Evolutionary conservation across 2,888 invertebrate genomes (phyloP), one percentile per base, ranked within the genome.

Genomic region (Dynastes tityus): DNA sequence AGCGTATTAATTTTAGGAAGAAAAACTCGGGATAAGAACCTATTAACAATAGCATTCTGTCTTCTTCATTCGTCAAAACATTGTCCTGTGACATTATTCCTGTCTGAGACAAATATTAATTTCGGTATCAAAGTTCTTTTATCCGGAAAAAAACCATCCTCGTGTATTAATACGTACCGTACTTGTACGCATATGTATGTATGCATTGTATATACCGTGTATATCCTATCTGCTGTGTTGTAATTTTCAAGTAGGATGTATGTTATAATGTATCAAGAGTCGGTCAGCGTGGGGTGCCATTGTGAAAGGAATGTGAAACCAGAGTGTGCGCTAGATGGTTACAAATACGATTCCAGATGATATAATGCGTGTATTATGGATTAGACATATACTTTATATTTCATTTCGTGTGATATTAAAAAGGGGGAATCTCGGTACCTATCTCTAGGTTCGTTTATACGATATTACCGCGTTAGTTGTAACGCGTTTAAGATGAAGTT

Each of bases 321-420:
- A 83, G 86, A 87, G 86, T 85, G 85, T 85, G 85, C 83, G 85
- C 83, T 83, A 83, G 85, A 85, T 85, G 85, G 86, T 85, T 84
- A 86, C 85, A 85, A 86, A 87, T 86, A 86, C 84, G 85, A 86
- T 86, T 86, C 84, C 80, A 83, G 85, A 84, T 87, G 86, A 87
- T 86, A 86, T 85, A 86, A 86, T 85, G 87, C 84, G 82, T 82
- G 83, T 84, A 84, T 83, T 85, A 85, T 84, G 84, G 84, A 86
- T 85, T 83, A 83, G 84, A 84, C 84, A 83, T 83, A 84, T 81
- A 82, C 84, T 83, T 85, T 84, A 85, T 84, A 84, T 84, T 85
- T 86, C 84, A 83, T 81, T 58, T 73, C 58, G 40, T 65, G 55
- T 61, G 45, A 68, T 73, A 73, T 73, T 73, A 73, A 61, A 73